Evolutionary conservation across 2,888 invertebrate species (phyloP), one percentile per base, ranked within the genome.

Genomic region (Zeuzera pyrina): DNA sequence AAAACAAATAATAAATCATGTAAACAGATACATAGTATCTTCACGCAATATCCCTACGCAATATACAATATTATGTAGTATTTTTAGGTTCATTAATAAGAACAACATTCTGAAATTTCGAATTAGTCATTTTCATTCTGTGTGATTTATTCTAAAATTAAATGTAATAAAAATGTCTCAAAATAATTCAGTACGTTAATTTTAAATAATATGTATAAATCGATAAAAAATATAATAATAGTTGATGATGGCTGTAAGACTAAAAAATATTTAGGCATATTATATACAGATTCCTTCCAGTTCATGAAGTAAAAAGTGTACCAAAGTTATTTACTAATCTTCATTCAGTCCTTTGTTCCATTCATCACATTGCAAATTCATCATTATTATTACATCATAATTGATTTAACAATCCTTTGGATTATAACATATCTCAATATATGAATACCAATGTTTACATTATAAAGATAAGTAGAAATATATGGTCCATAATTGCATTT

Each of bases 331-430:
- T 44, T 42, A 52, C 43, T 51, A 47, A 42, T 50, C 54, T 53
- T 62, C 51, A 53, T 58, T 78, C 77, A 78, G 74, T 78, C 78
- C 59, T 49, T 51, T 55, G 52, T 61, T 64, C 60, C 60, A 74
- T 76, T 60, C 60, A 74, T 76, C 73, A 77, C 69, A 67, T 56
- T 55, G 52, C 64, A 67, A 66, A 67, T 71, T 70, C 60, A 65
- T 54, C 40, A 51, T 52, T 47, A 39, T 28, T 40, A 37, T 35
- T 36, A 38, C 49, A 53, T 48, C 12, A 25, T 25, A 25, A 12
- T 12, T 12, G 46, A 49, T 42, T 47, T 45, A 52, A 43, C 34
- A 57, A 68, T 67, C 68, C 66, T 65, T 70, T 61, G 66, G 68
- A 70, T 67, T 62, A 55, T 36, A 47, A 34, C 30, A 31, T 34